A percentile compares a stretch with the other conserved stretches of the same genome.
These are phyloP conservation scores for Danionella dracula DNA, from an alignment of 2,797 vertebrate species.

Conservation along the genomic window DNA sequence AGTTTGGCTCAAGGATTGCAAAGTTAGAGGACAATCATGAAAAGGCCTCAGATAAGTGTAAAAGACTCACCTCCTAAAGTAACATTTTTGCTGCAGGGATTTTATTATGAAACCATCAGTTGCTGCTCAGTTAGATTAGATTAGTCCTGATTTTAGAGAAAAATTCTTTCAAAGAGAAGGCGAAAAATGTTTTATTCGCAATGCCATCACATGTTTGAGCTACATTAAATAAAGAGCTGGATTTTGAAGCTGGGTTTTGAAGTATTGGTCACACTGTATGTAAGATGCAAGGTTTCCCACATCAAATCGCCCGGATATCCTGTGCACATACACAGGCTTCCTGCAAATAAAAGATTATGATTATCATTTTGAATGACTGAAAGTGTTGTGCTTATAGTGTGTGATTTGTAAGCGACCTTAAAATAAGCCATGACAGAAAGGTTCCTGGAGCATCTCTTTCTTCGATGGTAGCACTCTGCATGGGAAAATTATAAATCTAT, in stretches of 20 bases:
- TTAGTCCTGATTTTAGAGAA: neutral
- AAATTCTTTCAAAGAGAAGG: neutral
- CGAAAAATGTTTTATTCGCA: neutral
- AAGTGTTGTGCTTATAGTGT: neutral
- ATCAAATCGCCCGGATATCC: slow-evolving; percentile 75
- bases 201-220: neutral
- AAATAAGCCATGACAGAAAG: slow-evolving; percentile 76
- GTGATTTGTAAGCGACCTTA: slow-evolving; percentile 54
- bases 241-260: slow-evolving; percentile 63
- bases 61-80: slow-evolving; percentile 64
- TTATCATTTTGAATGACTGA: too few relatives aligned
- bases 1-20: slow-evolving; percentile 93
- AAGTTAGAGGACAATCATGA: slow-evolving; percentile 83
- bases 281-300: slow-evolving; percentile 76
- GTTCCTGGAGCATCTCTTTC: slow-evolving; percentile 75
- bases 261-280: slow-evolving; percentile 69
- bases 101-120: neutral
- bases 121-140: neutral
- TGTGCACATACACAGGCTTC: slow-evolving; percentile 65
- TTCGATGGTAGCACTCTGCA: slow-evolving; percentile 62
- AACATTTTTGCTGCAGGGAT: neutral
- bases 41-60: slow-evolving; percentile 84
- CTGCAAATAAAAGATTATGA: slow-evolving; percentile 47
- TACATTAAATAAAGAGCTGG: slow-evolving; percentile 54
- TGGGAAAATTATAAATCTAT: neutral